These are phyloP conservation scores for Delphinus delphis DNA, from an alignment of 2,113 vertebrate genomes.

Conservation along the genomic window DNA sequence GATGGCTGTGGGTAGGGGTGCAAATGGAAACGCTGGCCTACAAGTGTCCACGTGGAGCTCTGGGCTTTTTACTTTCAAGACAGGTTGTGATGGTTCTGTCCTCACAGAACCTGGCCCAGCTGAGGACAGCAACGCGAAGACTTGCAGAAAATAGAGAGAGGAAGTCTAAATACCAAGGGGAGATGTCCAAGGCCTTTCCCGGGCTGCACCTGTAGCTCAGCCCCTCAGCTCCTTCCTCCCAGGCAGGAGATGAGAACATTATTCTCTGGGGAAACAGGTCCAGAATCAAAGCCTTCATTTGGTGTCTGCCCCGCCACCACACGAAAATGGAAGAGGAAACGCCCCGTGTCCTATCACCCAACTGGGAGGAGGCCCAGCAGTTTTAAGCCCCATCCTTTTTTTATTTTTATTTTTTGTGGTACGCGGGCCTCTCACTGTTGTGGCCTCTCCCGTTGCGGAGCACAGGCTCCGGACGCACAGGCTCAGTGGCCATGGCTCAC, in stretches of 20 bases:
- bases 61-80: not conserved
- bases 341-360: not conserved
- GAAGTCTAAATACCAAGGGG: fast-evolving
- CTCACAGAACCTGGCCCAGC: not conserved
- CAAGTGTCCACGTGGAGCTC: fast-evolving
- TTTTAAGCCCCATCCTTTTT: not conserved
- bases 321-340: not conserved
- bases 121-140: not conserved
- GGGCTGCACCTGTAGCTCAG: not conserved
- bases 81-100: too few species aligned
- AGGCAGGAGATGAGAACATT: not conserved
- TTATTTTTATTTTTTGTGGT: too few species aligned
- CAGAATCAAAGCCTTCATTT: not conserved
- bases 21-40: fast-evolving
- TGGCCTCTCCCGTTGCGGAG: too few species aligned
- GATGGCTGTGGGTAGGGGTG: not conserved
- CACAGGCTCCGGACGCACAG: too few species aligned
- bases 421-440: too few species aligned
- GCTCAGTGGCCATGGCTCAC: too few species aligned
- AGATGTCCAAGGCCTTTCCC: not conserved
- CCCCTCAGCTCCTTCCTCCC: not conserved
- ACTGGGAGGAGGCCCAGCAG: not conserved
- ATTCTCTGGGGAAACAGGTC: not conserved
- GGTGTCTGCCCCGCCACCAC: not conserved
- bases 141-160: not conserved